Base-by-base conservation (phyloP, 2,888 invertebrate genomes). In the Phymatocera aterrima region DNA sequence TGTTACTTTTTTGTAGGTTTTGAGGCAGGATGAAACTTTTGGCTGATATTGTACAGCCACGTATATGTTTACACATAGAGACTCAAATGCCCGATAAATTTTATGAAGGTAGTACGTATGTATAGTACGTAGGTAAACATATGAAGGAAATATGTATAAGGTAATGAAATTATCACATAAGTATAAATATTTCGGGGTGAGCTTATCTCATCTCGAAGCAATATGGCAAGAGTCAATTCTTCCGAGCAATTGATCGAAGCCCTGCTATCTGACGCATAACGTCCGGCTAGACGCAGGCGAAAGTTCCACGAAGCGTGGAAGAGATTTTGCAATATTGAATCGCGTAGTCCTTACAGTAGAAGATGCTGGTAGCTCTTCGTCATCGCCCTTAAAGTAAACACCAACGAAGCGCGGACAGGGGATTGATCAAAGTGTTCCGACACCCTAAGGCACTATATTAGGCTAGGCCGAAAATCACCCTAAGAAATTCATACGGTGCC, bases 391-490 rank as follows among this genome's bases (percentile, higher is more conserved):
- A 88, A 84, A 86, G 87, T 87, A 88, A 88, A 88, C 85, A 88
- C 83, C 83, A 82, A 77, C 79, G 82, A 83, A 83, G 82, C 83
- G 83, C 80, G 82, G 82, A 80, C 83, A 72, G 75, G 77, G 83
- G 85, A 84, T 84, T 86, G 88, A 88, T 88, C 88, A 88, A 88
- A 88, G 88, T 87, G 87, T 86, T 86, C 87, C 88, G 85, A 87
- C 88, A 88, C 88, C 88, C 88, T 81, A 85, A 81, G 87, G 88
- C 88, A 85, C 85, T 86, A 87, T 88, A 88, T 88, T 87, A 75
- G 51, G 37, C 75, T 43, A 6, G 18, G 40, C 40, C 75, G 54
- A 75, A 75, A 60, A 75, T 57, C 75, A 75, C 75, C 75, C 75
- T 75, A 75, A 75, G 75, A 75, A 75, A 75, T 75, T 75, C 75